These are phyloP conservation scores for Steinernema scapterisci DNA, from an alignment of 2,888 invertebrate species.

Conservation along the genomic window DNA sequence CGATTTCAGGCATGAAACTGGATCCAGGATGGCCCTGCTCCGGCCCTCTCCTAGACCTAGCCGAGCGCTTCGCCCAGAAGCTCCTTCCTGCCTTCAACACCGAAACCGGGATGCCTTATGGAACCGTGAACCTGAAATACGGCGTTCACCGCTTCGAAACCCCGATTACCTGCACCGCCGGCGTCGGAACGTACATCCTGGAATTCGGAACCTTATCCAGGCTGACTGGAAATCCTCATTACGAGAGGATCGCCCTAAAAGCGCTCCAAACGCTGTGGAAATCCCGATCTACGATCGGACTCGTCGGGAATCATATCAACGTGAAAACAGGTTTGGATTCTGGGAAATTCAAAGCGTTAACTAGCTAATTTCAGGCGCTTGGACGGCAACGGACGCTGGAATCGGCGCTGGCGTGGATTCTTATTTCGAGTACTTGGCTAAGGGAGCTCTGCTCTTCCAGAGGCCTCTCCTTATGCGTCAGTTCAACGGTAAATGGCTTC, in stretches of 20 bases:
- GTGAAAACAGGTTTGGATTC: slow-evolving; percentile 87
- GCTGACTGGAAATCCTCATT: slow-evolving; percentile 74
- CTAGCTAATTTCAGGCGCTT: no score
- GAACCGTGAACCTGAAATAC: slow-evolving; percentile 81
- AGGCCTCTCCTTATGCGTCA: slow-evolving; percentile 87
- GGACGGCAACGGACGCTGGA: slow-evolving; percentile 97
- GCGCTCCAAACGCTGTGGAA: slow-evolving; percentile 87
- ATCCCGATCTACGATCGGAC: slow-evolving; percentile 76
- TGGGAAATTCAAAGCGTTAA: no score
- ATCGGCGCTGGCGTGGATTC: slow-evolving; percentile 79
- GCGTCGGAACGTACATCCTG: slow-evolving; percentile 92
- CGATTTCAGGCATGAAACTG: slow-evolving; percentile 69
- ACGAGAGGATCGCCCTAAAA: slow-evolving; percentile 87
- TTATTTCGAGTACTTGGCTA: slow-evolving; percentile 95
- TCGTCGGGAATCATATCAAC: slow-evolving; percentile 89
- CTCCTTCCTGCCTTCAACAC: slow-evolving; percentile 75
- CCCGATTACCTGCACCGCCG: slow-evolving; percentile 93
- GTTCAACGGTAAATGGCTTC: slow-evolving; percentile 75
- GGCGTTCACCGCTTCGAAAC: slow-evolving; percentile 95
- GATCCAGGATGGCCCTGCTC: slow-evolving; percentile 97
- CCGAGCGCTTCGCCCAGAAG: slow-evolving; percentile 90
- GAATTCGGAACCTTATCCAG: slow-evolving; percentile 82
- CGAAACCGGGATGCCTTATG: slow-evolving; percentile 70
- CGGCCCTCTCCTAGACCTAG: slow-evolving; percentile 87
- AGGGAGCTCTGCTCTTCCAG: slow-evolving; percentile 88